phyloP scores from a whole-genome alignment of 2,113 vertebrate genomes.

The Pteruthius melanotis region DNA sequence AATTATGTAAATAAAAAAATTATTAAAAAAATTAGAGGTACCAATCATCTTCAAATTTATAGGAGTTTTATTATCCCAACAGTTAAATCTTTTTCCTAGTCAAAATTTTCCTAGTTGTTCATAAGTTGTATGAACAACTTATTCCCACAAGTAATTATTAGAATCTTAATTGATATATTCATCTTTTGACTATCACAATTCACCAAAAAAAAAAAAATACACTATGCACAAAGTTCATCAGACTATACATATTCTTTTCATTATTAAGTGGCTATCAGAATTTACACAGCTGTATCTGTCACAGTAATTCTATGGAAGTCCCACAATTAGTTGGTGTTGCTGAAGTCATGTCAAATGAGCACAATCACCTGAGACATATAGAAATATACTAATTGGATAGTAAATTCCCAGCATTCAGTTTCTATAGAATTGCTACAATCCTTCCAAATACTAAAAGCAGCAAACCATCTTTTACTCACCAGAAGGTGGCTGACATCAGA shows the following conservation, averaged over 20 bases:
- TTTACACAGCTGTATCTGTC: not conserved
- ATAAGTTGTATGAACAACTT: not conserved
- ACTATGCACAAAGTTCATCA: not conserved
- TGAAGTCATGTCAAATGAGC: not conserved
- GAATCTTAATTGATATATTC: not conserved
- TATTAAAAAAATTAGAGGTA: not conserved
- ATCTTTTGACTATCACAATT: not conserved
- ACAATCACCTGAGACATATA: not conserved
- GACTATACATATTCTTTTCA: not conserved
- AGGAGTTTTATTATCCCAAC: not conserved
- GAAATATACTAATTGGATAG: not conserved
- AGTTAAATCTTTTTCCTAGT: not conserved
- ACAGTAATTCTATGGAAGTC: not conserved
- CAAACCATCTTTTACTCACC: constrained; percentile 51
- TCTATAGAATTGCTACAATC: not conserved
- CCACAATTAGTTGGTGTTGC: not conserved
- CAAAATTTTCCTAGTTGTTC: too few relatives aligned
- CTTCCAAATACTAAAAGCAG: not conserved
- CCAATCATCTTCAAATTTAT: not conserved
- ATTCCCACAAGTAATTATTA: not conserved
- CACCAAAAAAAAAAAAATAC: not conserved
- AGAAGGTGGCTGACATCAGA: not conserved
- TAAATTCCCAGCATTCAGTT: not conserved
- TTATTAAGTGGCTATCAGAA: not conserved
- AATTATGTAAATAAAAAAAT: not conserved